Evolutionary conservation across 2,888 invertebrate genomes (phyloP).

Genomic region (Rapana venosa): DNA sequence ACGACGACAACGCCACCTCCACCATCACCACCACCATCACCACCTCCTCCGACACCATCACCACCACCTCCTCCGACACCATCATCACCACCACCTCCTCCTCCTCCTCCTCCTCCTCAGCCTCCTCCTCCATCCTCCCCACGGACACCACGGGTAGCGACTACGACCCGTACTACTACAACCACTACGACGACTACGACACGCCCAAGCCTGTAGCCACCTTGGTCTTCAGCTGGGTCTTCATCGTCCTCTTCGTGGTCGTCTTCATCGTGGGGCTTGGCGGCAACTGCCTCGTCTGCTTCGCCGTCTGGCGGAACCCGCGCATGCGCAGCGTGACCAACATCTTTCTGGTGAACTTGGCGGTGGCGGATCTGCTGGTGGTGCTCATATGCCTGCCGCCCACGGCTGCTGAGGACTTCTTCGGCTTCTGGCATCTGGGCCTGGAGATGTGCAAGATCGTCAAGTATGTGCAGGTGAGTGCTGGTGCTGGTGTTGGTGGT

Average conservation of each 20-base stretch:
- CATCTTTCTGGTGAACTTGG: constrained; percentile 93
- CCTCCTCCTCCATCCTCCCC: neutral
- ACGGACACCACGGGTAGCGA: constrained; percentile 8
- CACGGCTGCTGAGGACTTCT: constrained; percentile 92
- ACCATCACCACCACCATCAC: neutral
- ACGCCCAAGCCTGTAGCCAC: constrained; percentile 40
- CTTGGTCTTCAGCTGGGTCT: constrained; percentile 82
- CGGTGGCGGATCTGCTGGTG: constrained; percentile 91
- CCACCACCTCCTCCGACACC: neutral
- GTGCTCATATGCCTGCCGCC: constrained; percentile 92
- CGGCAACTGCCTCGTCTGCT: constrained; percentile 93
- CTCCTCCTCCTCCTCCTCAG: neutral
- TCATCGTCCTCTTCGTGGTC: constrained; percentile 86
- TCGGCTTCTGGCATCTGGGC: constrained; percentile 95
- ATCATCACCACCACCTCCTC: neutral
- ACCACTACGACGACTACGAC: constrained; percentile 20
- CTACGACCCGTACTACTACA: neutral
- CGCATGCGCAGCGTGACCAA: constrained; percentile 95
- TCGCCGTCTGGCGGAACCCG: constrained; percentile 92
- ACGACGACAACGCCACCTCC: neutral
- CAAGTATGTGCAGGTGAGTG: constrained; percentile 90
- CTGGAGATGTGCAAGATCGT: constrained; percentile 91
- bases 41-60: neutral
- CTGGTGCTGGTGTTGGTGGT: neutral
- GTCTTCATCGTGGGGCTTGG: constrained; percentile 90